A percentile compares a stretch with the other conserved stretches of the same genome.
These are phyloP conservation scores for Mixornis gularis DNA, from an alignment of 2,113 vertebrate genomes.

Conservation along the genomic window DNA sequence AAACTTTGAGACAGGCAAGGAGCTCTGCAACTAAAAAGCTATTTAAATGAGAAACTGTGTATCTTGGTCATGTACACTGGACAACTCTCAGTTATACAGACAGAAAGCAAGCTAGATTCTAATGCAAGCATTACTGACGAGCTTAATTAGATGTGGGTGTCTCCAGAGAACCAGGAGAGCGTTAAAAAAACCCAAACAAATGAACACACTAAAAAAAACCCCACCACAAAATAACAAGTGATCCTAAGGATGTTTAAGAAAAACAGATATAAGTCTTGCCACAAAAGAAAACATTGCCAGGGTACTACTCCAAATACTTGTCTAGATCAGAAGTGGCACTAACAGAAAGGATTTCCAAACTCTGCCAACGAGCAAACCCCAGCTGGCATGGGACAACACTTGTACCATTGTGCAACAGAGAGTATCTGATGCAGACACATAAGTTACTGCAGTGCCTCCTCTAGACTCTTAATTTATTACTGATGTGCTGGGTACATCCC, in stretches of 20 bases:
- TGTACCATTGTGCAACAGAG: neutral
- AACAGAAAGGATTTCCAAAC: neutral
- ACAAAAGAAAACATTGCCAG: neutral
- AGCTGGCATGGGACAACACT: neutral
- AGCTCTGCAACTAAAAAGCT: neutral
- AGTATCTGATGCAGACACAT: neutral
- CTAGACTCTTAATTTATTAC: neutral
- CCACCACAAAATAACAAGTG: neutral
- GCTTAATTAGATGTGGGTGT: neutral
- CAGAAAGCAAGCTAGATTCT: neutral
- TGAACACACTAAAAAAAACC: neutral
- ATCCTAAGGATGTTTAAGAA: neutral
- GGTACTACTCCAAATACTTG: neutral
- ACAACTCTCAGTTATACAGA: neutral
- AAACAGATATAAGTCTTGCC: neutral
- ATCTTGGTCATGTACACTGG: neutral
- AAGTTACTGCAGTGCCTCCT: neutral
- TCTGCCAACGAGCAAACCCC: neutral
- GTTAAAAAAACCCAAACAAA: neutral
- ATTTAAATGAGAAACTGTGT: neutral
- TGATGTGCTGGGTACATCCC: neutral
- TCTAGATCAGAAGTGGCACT: neutral
- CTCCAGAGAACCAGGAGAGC: neutral
- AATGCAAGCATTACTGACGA: neutral
- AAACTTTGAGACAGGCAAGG: neutral